Percentiles rank a stretch among this genome's conserved stretches.
These are phyloP conservation scores for Malurus melanocephalus DNA, from an alignment of 2,113 vertebrate genomes.

Conservation along the genomic window DNA sequence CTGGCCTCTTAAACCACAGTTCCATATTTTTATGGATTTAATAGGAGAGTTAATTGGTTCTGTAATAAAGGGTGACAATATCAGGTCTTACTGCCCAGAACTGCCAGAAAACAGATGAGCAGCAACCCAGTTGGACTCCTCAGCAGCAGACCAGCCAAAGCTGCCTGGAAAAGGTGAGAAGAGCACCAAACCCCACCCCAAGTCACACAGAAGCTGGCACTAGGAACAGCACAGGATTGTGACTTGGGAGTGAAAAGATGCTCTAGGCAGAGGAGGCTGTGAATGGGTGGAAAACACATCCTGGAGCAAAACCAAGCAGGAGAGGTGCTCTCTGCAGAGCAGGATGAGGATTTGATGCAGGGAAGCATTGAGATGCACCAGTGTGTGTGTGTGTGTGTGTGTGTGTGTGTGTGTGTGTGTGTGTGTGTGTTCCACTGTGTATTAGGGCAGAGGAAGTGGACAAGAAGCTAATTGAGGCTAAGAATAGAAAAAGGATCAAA, in stretches of 20 bases:
- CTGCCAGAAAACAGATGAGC: neutral
- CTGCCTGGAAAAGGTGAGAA: neutral
- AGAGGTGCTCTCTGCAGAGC: neutral
- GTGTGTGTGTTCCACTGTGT: too few species aligned
- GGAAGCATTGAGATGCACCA: fast-evolving
- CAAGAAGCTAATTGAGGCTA: neutral
- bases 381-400: fast-evolving
- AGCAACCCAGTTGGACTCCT: neutral
- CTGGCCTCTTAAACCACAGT: neutral
- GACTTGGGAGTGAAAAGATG: neutral
- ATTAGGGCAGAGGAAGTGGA: neutral
- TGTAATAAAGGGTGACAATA: neutral
- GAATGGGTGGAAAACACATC: neutral
- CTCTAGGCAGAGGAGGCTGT: neutral
- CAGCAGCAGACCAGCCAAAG: neutral
- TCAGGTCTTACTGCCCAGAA: neutral
- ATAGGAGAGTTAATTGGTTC: neutral
- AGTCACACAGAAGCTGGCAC: neutral
- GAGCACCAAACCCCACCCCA: neutral
- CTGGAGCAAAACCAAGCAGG: neutral
- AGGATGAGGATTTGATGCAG: neutral
- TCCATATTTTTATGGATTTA: neutral
- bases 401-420: too few species aligned
- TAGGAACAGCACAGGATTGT: neutral
- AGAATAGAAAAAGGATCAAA: neutral